Evolutionary conservation across 1,140 invertebrate species (phyloP).

Genomic region (Magallana angulata): DNA sequence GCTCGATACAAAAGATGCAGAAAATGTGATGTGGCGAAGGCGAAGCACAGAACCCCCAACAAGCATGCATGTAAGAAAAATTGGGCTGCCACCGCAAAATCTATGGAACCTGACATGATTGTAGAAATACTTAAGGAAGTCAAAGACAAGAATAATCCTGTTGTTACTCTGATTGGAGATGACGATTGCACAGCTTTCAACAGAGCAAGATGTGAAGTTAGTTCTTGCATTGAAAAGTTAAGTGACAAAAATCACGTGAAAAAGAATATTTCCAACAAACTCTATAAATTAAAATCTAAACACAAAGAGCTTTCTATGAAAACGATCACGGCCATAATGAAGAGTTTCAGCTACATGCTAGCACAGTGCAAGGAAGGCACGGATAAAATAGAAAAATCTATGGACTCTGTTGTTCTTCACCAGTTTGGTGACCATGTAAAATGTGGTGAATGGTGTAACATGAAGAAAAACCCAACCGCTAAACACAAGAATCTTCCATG

Average conservation of each 20-base stretch:
- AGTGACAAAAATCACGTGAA: slow-evolving; percentile 51
- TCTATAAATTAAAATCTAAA: slow-evolving; percentile 46
- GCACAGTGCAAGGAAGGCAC: not conserved
- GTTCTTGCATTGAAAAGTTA: slow-evolving; percentile 11
- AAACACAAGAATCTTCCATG: not conserved
- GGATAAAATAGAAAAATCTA: not conserved
- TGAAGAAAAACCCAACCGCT: not conserved
- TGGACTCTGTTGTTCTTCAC: not conserved
- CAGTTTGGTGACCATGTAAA: not conserved
- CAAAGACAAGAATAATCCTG: slow-evolving; percentile 34
- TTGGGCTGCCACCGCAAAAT: not conserved
- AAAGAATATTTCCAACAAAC: slow-evolving; percentile 44
- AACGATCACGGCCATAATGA: not conserved
- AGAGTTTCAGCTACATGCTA: not conserved
- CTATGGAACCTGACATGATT: slow-evolving; percentile 45
- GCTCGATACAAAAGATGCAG: slow-evolving; percentile 24
- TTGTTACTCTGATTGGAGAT: slow-evolving; percentile 45
- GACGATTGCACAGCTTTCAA: slow-evolving; percentile 47
- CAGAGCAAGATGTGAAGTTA: slow-evolving; percentile 26
- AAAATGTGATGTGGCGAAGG: slow-evolving; percentile 17
- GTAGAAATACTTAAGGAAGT: slow-evolving; percentile 41
- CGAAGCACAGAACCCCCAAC: not conserved
- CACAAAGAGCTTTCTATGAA: slow-evolving; percentile 33
- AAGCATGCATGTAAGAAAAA: slow-evolving; percentile 38
- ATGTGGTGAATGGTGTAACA: not conserved